phyloP scores from a whole-genome alignment of 2,888 invertebrate genomes.

The Nymphalis urticae region DNA sequence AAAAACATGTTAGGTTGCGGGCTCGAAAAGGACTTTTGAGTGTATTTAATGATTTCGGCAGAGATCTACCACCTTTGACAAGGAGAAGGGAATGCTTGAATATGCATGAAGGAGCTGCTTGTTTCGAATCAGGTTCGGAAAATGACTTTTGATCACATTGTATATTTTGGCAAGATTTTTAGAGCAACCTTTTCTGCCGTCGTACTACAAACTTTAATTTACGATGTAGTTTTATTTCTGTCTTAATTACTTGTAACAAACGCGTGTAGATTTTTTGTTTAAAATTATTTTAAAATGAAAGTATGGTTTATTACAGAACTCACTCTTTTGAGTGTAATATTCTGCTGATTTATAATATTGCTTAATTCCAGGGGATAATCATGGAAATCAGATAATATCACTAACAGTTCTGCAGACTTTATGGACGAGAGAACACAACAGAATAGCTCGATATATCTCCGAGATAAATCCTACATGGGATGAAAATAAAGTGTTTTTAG shows the following conservation, averaged over 20 bases:
- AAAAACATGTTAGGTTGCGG: constrained; percentile 81
- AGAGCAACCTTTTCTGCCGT: too few species aligned
- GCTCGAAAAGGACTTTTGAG: constrained; percentile 83
- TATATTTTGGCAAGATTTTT: too few species aligned
- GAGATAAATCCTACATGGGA: constrained; percentile 87
- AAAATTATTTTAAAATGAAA: too few species aligned
- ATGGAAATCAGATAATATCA: constrained; percentile 89
- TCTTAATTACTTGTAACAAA: too few species aligned
- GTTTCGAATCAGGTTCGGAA: constrained; percentile 84
- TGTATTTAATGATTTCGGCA: constrained; percentile 84
- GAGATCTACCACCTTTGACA: constrained; percentile 84
- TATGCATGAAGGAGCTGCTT: constrained; percentile 82
- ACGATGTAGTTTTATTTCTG: too few species aligned
- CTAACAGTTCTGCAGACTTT: constrained; percentile 87
- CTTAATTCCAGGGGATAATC: constrained; percentile 84
- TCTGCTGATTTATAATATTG: not conserved
- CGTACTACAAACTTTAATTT: too few species aligned
- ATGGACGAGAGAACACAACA: constrained; percentile 90
- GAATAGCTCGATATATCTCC: constrained; percentile 83
- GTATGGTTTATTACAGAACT: too few species aligned
- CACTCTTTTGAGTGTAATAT: too few species aligned
- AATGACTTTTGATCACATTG: not conserved
- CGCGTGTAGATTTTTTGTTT: too few species aligned
- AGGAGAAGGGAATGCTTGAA: constrained; percentile 85
- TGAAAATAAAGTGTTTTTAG: constrained; percentile 87